Conservation (phyloP, 2,888 invertebrate genomes). For the Marasmarcha lunaedactyla region DNA sequence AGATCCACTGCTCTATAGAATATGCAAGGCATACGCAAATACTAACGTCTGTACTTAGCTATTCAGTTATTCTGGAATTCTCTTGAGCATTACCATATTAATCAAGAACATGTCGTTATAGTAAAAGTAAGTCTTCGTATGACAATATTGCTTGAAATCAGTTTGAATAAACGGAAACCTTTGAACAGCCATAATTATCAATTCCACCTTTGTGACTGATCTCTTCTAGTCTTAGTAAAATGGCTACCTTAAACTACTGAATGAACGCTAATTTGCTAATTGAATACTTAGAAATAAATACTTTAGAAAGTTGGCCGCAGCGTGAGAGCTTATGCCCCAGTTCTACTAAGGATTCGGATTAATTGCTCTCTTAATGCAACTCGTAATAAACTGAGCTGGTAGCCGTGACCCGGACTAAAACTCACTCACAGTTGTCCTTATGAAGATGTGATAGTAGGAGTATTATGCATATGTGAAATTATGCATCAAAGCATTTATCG, state of each 20-base stretch:
- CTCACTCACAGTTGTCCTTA: too few species aligned
- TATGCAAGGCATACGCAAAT: not conserved
- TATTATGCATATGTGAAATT: too few species aligned
- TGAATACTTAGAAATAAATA: conserved; percentile 35
- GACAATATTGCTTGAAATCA: too few species aligned
- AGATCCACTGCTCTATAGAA: not conserved
- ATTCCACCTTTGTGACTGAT: too few species aligned
- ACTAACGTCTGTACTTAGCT: not conserved
- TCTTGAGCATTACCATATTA: too few species aligned
- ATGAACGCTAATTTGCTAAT: conserved; percentile 16
- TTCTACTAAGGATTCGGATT: conserved; percentile 38
- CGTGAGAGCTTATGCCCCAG: conserved; percentile 37
- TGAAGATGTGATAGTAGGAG: too few species aligned
- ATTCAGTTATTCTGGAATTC: not conserved
- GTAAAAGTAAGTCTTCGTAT: too few species aligned
- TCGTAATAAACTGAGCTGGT: conserved; percentile 51
- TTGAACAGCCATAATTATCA: too few species aligned
- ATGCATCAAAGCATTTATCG: too few species aligned
- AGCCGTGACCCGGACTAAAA: conserved; percentile 36
- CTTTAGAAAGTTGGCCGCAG: conserved; percentile 37
- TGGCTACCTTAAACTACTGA: conserved; percentile 1
- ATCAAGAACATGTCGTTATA: too few species aligned
- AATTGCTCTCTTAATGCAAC: conserved; percentile 47
- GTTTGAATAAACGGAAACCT: too few species aligned
- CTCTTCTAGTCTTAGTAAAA: too few species aligned